Conservation (phyloP, 2,888 invertebrate species). For the Athalia rosae region DNA sequence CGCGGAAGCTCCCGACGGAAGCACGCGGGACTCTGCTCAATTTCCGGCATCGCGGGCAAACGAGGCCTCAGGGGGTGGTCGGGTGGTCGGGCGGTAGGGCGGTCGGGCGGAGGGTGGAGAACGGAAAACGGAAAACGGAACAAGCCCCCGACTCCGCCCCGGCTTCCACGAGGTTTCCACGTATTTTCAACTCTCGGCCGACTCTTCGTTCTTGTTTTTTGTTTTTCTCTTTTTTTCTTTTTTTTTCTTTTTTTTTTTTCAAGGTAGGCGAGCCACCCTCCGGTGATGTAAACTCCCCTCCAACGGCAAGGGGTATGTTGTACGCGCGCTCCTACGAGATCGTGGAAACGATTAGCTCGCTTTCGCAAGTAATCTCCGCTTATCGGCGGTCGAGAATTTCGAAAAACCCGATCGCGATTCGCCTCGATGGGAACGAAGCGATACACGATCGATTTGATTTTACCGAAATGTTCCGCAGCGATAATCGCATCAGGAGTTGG, state of each 20-base stretch:
- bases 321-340: neutral
- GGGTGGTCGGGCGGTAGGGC: constrained; percentile 26
- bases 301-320: neutral
- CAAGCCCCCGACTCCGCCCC: constrained; percentile 50
- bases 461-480: too few relatives aligned
- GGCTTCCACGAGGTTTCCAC: constrained; percentile 46
- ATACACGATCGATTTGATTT: constrained; percentile 11
- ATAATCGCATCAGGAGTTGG: neutral
- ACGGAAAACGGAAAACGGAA: constrained; percentile 51
- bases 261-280: neutral
- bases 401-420: neutral
- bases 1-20: constrained; percentile 62
- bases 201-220: neutral
- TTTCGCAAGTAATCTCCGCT: neutral
- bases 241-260: constrained; percentile 14
- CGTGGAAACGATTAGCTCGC: neutral
- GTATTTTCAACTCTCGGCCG: constrained; percentile 7
- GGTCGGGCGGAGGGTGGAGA: constrained; percentile 27
- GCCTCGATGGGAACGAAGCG: neutral
- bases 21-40: constrained; percentile 61
- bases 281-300: neutral
- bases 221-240: constrained; percentile 10
- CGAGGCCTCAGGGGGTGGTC: constrained; percentile 49
- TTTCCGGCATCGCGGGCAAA: constrained; percentile 62
- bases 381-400: neutral